Evolutionary conservation across 2,797 vertebrate species (phyloP), one percentile per base, ranked within the genome.

Genomic region (Ciconia nigra): DNA sequence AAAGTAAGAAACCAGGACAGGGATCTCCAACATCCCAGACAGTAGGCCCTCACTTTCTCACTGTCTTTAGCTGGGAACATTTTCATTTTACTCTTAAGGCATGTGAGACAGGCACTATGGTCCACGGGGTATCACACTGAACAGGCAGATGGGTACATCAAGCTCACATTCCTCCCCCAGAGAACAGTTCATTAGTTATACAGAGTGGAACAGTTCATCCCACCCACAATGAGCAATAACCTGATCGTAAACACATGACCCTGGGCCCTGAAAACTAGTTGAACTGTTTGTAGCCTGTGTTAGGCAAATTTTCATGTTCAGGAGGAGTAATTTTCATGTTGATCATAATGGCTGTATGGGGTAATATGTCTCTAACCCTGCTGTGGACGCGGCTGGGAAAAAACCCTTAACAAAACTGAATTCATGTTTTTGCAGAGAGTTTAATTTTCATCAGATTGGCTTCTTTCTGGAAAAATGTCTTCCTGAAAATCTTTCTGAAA

Each of bases 231-330:
- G 15, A 55, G 51, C 44, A 44, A 29, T 37, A 69, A 55, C 15
- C 37, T 73, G 42, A 37, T 37, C 0, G 0, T 46, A 72, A 84
- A 67, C 3, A 0, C 3, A 2, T n/a, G 13, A 10, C 51, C 22
- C 14, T 74, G 42, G 76, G 17, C 22, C 59, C 63, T 85, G 51
- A 72, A 72, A 67, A 42, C 10, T 51, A 25, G n/a, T 57, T 52
- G 42, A 74, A 52, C 6, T 31, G 9, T 89, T 28, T 92, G 12
- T 63, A 84, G 51, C 15, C 33, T 37, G 22, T 62, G 15, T 52
- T 63, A 41, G 26, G 51, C 39, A 91, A 62, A 70, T 70, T 70
- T 83, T 83, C 7, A 1, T 37, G 12, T 87, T 87, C 42, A 44
- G 10, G 13, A 54, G 16, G 17, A 77, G 19, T 61, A 42, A 61